Evolutionary conservation across 2,797 vertebrate species (phyloP).

Genomic region (Danionella dracula): DNA sequence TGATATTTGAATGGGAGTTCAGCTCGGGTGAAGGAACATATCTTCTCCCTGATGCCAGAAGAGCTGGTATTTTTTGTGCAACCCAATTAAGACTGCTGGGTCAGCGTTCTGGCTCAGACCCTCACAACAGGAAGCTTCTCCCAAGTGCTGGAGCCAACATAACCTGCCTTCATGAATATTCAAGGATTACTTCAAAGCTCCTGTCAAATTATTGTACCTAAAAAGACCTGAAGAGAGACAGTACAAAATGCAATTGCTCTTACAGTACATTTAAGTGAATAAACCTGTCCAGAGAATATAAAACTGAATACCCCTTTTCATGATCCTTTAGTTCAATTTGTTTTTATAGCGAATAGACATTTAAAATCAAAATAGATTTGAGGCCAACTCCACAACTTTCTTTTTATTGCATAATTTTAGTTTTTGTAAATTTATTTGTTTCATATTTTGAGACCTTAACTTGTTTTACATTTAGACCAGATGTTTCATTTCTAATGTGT

Average conservation of each 20-base stretch:
- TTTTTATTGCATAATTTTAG: too few species aligned
- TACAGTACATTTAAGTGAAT: neutral
- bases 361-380: too few species aligned
- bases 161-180: slow-evolving; percentile 18
- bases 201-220: neutral
- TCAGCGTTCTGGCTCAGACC: slow-evolving; percentile 47
- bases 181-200: slow-evolving; percentile 2
- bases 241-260: neutral
- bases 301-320: too few species aligned
- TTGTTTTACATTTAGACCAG: too few species aligned
- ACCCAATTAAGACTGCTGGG: slow-evolving; percentile 56
- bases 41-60: slow-evolving; percentile 50
- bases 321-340: too few species aligned
- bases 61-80: slow-evolving; percentile 34
- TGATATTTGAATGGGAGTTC: slow-evolving; percentile 37
- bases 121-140: slow-evolving; percentile 4
- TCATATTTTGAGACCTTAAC: too few species aligned
- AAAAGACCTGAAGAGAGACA: neutral
- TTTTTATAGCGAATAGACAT: too few species aligned
- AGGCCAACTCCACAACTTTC: too few species aligned
- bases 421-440: too few species aligned
- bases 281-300: too few species aligned
- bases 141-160: neutral
- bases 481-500: too few species aligned
- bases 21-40: slow-evolving; percentile 48